Evolutionary conservation across 1,140 invertebrate species (phyloP).

Genomic region (Drosophila arizonae): DNA sequence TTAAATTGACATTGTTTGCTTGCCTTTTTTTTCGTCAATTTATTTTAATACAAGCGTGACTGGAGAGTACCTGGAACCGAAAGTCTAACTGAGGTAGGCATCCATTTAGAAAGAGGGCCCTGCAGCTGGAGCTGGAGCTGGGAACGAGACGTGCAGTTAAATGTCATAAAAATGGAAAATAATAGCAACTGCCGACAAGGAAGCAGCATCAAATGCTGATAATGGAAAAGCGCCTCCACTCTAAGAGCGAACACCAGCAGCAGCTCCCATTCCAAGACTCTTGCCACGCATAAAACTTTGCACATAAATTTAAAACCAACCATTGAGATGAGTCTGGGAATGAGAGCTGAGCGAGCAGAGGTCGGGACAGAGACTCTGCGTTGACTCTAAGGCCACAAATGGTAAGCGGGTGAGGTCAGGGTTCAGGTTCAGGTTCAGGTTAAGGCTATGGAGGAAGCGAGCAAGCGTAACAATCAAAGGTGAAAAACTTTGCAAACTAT

Average conservation of each 20-base stretch:
- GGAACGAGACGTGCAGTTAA: slow-evolving; percentile 48
- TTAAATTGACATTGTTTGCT: slow-evolving; percentile 74
- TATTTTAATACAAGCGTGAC: slow-evolving; percentile 39
- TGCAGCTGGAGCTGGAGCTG: neutral
- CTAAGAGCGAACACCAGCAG: neutral
- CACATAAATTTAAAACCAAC: slow-evolving; percentile 72
- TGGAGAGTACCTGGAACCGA: slow-evolving; percentile 11
- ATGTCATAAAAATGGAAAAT: slow-evolving; percentile 73
- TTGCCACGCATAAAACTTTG: slow-evolving; percentile 70
- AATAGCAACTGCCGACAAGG: slow-evolving; percentile 33
- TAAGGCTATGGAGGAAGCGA: slow-evolving; percentile 41
- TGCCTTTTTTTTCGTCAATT: slow-evolving; percentile 41
- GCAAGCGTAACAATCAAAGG: slow-evolving; percentile 73
- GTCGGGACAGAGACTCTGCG: slow-evolving; percentile 15
- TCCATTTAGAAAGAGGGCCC: neutral
- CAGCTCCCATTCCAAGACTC: slow-evolving; percentile 15
- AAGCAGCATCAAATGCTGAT: slow-evolving; percentile 63
- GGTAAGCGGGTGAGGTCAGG: slow-evolving; percentile 58
- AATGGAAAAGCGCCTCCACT: slow-evolving; percentile 59
- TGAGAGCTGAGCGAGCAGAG: neutral
- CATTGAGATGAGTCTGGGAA: slow-evolving; percentile 44
- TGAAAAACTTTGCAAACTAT: slow-evolving; percentile 78
- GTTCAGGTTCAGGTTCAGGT: slow-evolving; percentile 50
- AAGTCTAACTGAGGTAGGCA: no score
- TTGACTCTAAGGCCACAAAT: slow-evolving; percentile 78